Percentiles rank a stretch among this genome's conserved stretches.
phyloP scores from a whole-genome alignment of 1,140 invertebrate species.

The Pseudomyrmex flavicornis region DNA sequence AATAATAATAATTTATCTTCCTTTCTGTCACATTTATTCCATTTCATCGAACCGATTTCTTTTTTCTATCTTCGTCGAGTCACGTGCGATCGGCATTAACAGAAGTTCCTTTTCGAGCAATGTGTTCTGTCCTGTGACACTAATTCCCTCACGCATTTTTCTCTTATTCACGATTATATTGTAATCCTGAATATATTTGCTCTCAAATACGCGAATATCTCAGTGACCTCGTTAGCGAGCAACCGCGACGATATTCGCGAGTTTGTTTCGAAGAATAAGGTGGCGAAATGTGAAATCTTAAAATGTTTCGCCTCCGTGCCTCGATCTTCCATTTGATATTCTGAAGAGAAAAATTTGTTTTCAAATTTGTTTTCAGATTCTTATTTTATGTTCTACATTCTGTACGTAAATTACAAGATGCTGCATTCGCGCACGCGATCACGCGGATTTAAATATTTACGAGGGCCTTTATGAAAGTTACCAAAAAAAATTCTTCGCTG shows the following conservation, averaged over 20 bases:
- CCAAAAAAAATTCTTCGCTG: conserved; percentile 19
- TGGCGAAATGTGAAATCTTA: conserved; percentile 1
- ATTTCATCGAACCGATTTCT: neutral
- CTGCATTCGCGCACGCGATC: neutral
- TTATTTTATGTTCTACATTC: neutral
- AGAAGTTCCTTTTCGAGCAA: conserved; percentile 21
- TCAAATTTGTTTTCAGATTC: neutral
- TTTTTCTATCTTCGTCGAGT: neutral
- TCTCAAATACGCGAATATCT: neutral
- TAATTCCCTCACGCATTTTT: conserved; percentile 42
- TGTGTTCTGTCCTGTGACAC: neutral
- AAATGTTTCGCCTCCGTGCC: neutral
- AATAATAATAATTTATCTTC: neutral
- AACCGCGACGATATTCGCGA: neutral
- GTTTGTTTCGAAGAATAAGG: neutral
- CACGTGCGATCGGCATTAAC: conserved; percentile 11
- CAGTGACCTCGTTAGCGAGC: neutral
- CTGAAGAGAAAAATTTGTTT: conserved; percentile 12
- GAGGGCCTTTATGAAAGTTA: conserved; percentile 25
- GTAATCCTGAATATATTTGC: neutral
- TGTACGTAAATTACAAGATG: neutral
- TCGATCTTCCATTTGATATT: neutral
- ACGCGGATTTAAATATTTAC: conserved; percentile 5
- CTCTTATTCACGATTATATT: neutral
- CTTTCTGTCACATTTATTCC: neutral